Percentiles rank a stretch among this genome's conserved stretches.
Conservation (phyloP, 2,797 vertebrate genomes). For the Atherinosoma microstoma region DNA sequence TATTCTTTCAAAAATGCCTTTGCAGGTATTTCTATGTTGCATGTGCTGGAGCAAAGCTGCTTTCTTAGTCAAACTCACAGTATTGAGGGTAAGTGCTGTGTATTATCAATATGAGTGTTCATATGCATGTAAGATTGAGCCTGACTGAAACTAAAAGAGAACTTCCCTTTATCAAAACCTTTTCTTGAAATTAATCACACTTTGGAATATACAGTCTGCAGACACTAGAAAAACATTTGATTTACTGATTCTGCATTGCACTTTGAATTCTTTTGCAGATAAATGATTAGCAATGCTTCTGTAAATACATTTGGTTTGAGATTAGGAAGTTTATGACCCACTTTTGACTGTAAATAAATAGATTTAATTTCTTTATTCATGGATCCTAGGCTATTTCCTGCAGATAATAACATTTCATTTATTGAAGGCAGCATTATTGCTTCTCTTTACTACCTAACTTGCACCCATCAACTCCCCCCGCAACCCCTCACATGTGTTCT, state of each 20-base stretch:
- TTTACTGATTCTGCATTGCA: not conserved
- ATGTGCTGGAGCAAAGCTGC: conserved; percentile 68
- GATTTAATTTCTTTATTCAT: conserved; percentile 14
- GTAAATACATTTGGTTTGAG: not conserved
- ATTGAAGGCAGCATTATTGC: conserved; percentile 55
- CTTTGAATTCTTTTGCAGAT: not conserved
- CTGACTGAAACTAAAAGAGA: conserved; percentile 16
- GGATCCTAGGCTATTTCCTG: conserved; percentile 36
- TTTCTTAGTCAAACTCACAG: conserved; percentile 59
- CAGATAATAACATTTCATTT: conserved; percentile 72
- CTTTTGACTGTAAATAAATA: conserved; percentile 6
- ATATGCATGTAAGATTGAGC: not conserved
- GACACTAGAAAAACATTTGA: not conserved
- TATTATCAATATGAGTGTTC: conserved; percentile 24
- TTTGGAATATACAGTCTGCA: not conserved
- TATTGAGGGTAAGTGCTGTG: conserved; percentile 20
- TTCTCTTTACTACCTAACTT: conserved; percentile 56
- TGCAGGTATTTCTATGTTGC: conserved; percentile 45
- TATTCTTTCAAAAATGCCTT: not conserved
- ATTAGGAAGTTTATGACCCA: not conserved
- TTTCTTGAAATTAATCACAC: not conserved
- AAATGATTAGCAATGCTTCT: not conserved
- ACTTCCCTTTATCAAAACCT: not conserved
- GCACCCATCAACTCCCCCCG: conserved; percentile 49
- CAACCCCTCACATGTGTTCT: conserved; percentile 69